Conservation (phyloP, 2,113 vertebrate genomes). For the Ia io region DNA sequence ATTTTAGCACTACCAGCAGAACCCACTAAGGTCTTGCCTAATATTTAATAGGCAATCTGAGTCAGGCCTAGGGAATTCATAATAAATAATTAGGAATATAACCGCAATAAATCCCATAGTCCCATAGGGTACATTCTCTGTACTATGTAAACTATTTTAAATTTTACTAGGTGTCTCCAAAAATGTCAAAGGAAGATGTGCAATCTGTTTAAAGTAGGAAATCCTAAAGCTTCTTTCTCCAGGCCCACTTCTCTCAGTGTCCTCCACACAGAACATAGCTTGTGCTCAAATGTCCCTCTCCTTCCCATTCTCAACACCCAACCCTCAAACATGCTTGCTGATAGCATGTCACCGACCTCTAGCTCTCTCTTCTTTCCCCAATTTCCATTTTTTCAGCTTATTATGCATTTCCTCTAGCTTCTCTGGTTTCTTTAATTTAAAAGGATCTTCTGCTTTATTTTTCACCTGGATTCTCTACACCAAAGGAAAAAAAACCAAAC, state of each 20-base stretch:
- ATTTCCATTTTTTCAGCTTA: slow-evolving; percentile 9
- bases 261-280: not conserved
- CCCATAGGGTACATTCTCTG: not conserved
- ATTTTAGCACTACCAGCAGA: not conserved
- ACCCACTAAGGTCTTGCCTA: not conserved
- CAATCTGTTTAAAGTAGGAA: slow-evolving; percentile 40
- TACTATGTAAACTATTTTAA: not conserved
- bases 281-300: not conserved
- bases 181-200: not conserved
- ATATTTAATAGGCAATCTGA: not conserved
- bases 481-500: slow-evolving; percentile 34
- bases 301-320: not conserved
- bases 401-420: not conserved
- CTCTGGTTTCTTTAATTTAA: not conserved
- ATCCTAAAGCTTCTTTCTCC: not conserved
- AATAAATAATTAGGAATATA: slow-evolving; percentile 23
- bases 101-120: not conserved
- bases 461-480: not conserved
- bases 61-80: not conserved
- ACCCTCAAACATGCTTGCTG: not conserved
- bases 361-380: not conserved
- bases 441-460: not conserved
- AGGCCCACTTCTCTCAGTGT: not conserved
- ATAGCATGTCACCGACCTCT: not conserved
- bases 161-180: not conserved